Conservation (phyloP, 1,140 invertebrate genomes). For the Drosophila pallidifrons region DNA sequence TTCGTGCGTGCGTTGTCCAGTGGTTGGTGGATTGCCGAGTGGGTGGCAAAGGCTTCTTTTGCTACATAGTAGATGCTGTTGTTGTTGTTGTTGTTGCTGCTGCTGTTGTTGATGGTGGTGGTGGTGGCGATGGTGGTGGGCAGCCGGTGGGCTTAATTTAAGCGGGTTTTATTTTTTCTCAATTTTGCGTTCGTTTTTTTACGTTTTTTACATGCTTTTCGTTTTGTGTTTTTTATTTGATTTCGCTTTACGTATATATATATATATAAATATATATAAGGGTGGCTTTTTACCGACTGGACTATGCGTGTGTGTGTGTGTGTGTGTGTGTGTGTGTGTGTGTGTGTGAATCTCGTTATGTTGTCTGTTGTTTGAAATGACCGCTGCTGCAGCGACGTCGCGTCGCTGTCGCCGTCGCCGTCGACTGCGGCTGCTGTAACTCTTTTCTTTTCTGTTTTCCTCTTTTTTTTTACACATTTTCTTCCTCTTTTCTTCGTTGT, state of each 20-base stretch:
- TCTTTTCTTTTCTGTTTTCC: conserved; percentile 52
- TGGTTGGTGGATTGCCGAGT: conserved; percentile 38
- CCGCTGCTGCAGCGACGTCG: conserved; percentile 58
- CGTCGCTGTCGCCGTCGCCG: conserved; percentile 52
- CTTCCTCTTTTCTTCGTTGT: conserved; percentile 13
- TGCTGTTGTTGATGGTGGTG: conserved; percentile 20
- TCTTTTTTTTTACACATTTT: conserved; percentile 16
- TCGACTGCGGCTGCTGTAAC: conserved; percentile 52
- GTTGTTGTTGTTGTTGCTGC: conserved; percentile 19
- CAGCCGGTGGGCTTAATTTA: conserved; percentile 81
- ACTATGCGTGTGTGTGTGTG: conserved; percentile 51
- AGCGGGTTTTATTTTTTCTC: conserved; percentile 82
- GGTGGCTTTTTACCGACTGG: conserved; percentile 50
- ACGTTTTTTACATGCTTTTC: conserved; percentile 64
- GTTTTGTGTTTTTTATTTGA: conserved; percentile 75
- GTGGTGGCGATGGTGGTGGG: conserved; percentile 52
- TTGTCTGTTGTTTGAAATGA: conserved; percentile 80
- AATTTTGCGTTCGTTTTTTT: conserved; percentile 56
- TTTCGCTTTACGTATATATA: conserved; percentile 60
- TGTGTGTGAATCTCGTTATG: conserved; percentile 75
- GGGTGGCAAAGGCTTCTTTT: conserved; percentile 12
- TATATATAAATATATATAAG: conserved; percentile 43
- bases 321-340: conserved; percentile 52
- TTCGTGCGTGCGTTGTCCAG: conserved; percentile 53
- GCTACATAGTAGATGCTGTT: not conserved